Evolutionary conservation across 1,140 invertebrate species (phyloP), one percentile per base, ranked within the genome.

Genomic region (Marisa cornuarietis): DNA sequence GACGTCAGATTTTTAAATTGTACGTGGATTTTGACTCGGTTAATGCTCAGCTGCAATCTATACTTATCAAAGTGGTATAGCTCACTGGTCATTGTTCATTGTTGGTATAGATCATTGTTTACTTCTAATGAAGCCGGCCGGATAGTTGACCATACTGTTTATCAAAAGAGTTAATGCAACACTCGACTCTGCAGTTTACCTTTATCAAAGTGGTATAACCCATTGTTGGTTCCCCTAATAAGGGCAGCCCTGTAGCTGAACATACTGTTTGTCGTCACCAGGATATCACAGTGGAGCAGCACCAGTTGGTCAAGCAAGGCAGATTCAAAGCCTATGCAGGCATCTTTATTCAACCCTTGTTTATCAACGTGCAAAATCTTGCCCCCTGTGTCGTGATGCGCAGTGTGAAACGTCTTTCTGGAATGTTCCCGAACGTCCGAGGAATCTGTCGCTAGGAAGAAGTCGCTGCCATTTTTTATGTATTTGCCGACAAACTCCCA

Each of bases 281-380:
- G 62, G 13, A 81, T 63, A 65, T 83, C 82, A 82, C 84, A 85
- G 14, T 81, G 24, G 6, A 76, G 78, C 71, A 85, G 62, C 14
- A 83, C 75, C 13, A 78, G 71, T 71, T 85, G 84, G 63, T 85
- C 84, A 51, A 85, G 63, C 13, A 85, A 42, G 16, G 81, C 79
- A 42, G 51, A 63, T 26, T 79, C 81, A 63, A 85, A 79, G 18
- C 80, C 82, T 18, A 26, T 16, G 65, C 84, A 85, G 0, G 76
- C 69, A 2, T 73, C 74, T 31, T 20, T 24, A 18, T 62, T 61
- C 16, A 42, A 5, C 10, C 58, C 20, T 26, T 65, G 61, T 9
- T 61, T 61, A 73, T 85, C 84, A 10, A 84, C 78, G 66, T 85
- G 84, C 11, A 81, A 14, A n/a, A 85, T 83, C n/a, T 51, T 76